Percentiles rank a stretch among this genome's conserved stretches.
These are phyloP conservation scores for Porites cylindrica DNA, from an alignment of 92 coral and sea anemone species.

Conservation along the genomic window DNA sequence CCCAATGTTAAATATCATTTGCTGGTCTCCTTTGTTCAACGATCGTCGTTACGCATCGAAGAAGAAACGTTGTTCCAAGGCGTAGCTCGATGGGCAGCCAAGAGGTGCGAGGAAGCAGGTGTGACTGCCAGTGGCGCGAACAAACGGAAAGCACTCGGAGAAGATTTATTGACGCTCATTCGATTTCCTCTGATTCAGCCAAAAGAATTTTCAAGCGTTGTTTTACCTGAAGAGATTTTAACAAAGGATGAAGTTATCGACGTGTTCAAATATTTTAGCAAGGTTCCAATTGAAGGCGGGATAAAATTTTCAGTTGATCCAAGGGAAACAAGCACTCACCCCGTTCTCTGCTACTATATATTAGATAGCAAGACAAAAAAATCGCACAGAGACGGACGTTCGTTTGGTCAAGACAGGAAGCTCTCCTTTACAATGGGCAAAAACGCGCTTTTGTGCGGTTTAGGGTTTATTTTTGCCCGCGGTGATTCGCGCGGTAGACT, in stretches of 20 bases:
- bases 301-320: no score
- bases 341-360: not conserved
- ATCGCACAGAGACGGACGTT: not conserved
- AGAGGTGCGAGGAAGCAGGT: not conserved
- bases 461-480: not conserved
- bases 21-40: not conserved
- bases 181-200: constrained; percentile 5
- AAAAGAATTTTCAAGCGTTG: not conserved
- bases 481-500: not conserved
- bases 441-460: not conserved
- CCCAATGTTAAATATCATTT: not conserved
- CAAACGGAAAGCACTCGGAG: constrained; percentile 5
- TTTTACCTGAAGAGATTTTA: not conserved
- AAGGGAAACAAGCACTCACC: not conserved
- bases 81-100: constrained; percentile 28
- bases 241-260: not conserved
- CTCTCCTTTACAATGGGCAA: not conserved
- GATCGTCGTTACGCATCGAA: not conserved
- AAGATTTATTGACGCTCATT: not conserved
- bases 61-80: not conserved
- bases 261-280: not conserved
- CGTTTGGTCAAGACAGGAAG: not conserved
- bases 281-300: no score
- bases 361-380: not conserved
- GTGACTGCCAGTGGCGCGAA: constrained; percentile 2